A percentile compares a stretch with the other conserved stretches of the same genome.
These are phyloP conservation scores for Ophioderma brevispina DNA, from an alignment of 35 echinoderm and acorn worm species.

Conservation along the genomic window DNA sequence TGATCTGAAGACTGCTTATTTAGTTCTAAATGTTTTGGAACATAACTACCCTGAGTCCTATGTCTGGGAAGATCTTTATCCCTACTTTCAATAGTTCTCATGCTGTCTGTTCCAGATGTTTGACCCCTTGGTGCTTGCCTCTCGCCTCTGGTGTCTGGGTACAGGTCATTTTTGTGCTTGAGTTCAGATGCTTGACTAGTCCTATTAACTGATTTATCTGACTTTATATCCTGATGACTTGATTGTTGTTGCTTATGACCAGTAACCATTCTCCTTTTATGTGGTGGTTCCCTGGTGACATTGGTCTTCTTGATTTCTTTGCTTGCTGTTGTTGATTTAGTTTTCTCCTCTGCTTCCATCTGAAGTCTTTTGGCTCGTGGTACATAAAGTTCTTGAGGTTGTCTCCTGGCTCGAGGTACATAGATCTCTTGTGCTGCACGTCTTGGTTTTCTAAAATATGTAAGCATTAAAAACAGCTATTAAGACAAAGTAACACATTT, in stretches of 20 bases:
- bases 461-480: no score
- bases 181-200: not conserved
- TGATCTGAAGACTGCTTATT: not conserved
- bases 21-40: no score
- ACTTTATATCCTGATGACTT: not conserved
- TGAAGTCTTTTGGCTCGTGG: not conserved
- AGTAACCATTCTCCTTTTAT: not conserved
- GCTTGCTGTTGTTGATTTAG: not conserved
- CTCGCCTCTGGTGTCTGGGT: not conserved
- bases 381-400: not conserved
- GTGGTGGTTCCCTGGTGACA: not conserved
- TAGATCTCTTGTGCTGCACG: conserved; percentile 28
- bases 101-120: not conserved
- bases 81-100: not conserved
- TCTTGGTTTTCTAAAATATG: conserved; percentile 21
- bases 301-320: not conserved
- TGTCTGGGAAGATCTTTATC: no score
- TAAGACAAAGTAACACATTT: no score
- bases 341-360: not conserved
- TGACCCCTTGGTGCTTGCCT: not conserved
- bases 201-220: not conserved
- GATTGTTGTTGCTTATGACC: not conserved
- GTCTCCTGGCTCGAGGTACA: conserved; percentile 33
- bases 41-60: no score
- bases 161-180: not conserved